Conservation (phyloP, 30 jellyfish, hydroid and myxozoan genomes). For the Pseudorhiza aurosa region DNA sequence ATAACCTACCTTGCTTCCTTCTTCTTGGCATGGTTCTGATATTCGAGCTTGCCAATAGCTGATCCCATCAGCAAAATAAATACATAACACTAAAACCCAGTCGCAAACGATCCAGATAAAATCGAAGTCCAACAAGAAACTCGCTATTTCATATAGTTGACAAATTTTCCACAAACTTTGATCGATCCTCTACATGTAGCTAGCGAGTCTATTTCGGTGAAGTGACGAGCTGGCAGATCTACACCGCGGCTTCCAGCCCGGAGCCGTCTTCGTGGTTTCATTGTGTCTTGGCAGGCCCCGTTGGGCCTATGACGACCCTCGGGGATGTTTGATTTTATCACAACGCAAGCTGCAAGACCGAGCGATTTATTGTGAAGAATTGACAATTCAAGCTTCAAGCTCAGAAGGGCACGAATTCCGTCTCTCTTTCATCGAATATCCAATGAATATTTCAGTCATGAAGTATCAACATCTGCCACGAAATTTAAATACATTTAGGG, state of each 20-base stretch:
- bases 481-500: too few species aligned
- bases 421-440: too few species aligned
- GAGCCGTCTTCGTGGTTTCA: conserved; percentile 8
- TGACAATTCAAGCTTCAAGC: too few species aligned
- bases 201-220: conserved; percentile 69
- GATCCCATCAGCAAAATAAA: conserved; percentile 51
- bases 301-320: too few species aligned
- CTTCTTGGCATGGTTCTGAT: conserved; percentile 64
- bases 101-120: not conserved
- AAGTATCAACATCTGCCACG: too few species aligned
- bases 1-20: conserved; percentile 69
- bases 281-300: not conserved
- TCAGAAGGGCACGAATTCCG: too few species aligned
- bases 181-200: conserved; percentile 32
- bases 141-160: not conserved
- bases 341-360: too few species aligned
- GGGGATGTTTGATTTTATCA: too few species aligned
- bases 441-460: too few species aligned
- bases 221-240: conserved; percentile 58
- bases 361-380: too few species aligned
- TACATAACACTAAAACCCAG: conserved; percentile 7
- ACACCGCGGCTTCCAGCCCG: conserved; percentile 36
- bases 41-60: not conserved
- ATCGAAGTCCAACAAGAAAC: conserved; percentile 4
- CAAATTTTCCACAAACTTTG: conserved; percentile 51